Conservation (phyloP, 2,797 vertebrate species). For the Denticeps clupeoides region DNA sequence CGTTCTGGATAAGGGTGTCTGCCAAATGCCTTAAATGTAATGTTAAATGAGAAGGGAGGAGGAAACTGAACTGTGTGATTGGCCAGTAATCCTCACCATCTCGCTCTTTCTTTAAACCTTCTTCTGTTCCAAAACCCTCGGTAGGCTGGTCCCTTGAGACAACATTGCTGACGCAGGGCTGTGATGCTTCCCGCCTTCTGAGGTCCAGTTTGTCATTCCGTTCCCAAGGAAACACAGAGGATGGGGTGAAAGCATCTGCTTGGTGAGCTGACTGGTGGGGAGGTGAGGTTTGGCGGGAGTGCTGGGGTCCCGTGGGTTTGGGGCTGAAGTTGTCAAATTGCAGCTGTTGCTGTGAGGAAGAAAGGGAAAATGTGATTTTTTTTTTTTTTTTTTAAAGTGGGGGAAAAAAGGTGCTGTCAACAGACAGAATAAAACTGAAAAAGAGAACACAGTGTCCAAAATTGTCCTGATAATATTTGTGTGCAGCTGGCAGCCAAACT, state of each 20-base stretch:
- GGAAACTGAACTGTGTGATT: not conserved
- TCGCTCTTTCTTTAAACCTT: conserved; percentile 35
- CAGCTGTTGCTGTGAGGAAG: conserved; percentile 43
- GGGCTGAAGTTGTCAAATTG: conserved; percentile 46
- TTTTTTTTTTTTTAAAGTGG: not conserved
- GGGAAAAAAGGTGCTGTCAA: not conserved
- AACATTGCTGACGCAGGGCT: conserved; percentile 27
- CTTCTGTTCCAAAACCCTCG: conserved; percentile 33
- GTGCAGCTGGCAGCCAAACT: conserved; percentile 27
- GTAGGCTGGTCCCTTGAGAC: conserved; percentile 23
- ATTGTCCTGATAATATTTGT: not conserved
- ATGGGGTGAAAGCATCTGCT: conserved; percentile 41
- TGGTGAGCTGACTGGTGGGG: conserved; percentile 36
- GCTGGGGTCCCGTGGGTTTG: conserved; percentile 30
- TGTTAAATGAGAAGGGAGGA: too few relatives aligned
- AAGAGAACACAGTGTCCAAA: not conserved
- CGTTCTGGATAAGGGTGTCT: too few relatives aligned
- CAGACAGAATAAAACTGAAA: not conserved
- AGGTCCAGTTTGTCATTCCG: conserved; percentile 40
- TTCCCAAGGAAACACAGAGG: conserved; percentile 65
- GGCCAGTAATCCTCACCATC: conserved; percentile 46
- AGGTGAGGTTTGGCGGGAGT: conserved; percentile 42
- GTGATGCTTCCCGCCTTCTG: conserved; percentile 32
- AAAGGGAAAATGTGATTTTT: not conserved
- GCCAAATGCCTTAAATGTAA: too few relatives aligned